Percentiles rank a stretch among this genome's conserved stretches.
Evolutionary conservation across 2,797 vertebrate genomes (phyloP).

Genomic region (Pristis pectinata): DNA sequence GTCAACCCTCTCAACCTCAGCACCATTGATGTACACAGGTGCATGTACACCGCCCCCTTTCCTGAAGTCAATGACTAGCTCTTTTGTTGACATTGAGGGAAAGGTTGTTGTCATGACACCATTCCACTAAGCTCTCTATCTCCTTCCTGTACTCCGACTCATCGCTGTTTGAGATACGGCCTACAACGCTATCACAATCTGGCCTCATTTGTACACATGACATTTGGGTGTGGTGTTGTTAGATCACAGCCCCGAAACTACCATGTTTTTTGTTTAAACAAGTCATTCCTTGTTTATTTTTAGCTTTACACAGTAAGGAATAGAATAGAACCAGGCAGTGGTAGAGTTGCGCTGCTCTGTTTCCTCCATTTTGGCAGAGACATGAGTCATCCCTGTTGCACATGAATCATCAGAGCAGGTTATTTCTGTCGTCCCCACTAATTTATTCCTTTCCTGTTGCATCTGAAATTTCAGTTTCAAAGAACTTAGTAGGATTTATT

Average conservation of each 20-base stretch:
- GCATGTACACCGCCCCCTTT: too few relatives aligned
- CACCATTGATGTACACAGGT: too few relatives aligned
- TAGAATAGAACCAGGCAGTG: background rate
- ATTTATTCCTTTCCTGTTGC: background rate
- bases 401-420: too few relatives aligned
- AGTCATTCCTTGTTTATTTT: background rate
- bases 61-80: too few relatives aligned
- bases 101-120: too few relatives aligned
- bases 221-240: background rate
- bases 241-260: background rate
- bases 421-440: background rate
- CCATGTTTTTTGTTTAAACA: background rate
- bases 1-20: too few relatives aligned
- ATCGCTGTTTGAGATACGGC: too few relatives aligned
- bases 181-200: too few relatives aligned
- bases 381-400: background rate
- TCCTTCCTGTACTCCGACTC: too few relatives aligned
- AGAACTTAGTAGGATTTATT: background rate
- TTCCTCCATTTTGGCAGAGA: background rate
- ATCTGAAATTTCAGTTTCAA: background rate
- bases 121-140: too few relatives aligned
- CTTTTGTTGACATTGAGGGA: too few relatives aligned
- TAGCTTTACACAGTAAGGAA: background rate
- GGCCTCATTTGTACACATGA: background rate
- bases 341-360: background rate